Conservation (phyloP, 2,888 invertebrate genomes). For the Augiades crinisus region DNA sequence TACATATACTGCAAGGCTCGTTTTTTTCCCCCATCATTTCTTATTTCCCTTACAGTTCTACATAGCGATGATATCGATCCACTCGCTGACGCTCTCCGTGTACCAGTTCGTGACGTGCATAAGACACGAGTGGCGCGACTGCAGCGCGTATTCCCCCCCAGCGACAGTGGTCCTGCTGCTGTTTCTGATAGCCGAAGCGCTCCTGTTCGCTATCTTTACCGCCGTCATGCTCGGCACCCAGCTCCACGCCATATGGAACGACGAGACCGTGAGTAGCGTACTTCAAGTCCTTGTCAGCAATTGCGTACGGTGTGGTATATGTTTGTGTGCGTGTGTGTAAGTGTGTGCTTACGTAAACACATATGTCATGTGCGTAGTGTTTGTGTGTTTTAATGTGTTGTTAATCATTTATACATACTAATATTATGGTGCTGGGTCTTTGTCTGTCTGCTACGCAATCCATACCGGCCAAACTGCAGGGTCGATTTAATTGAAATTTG, state of each 20-base stretch:
- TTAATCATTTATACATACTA: no score
- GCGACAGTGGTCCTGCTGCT: constrained; percentile 96
- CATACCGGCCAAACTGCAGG: no score
- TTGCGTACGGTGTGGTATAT: no score
- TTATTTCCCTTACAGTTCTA: constrained; percentile 92
- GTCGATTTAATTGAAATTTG: no score
- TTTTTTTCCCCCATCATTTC: not conserved
- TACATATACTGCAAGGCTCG: not conserved
- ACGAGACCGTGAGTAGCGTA: constrained; percentile 89
- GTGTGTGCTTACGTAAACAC: not conserved
- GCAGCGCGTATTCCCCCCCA: constrained; percentile 96
- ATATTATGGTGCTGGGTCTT: no score
- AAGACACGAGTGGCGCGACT: constrained; percentile 96
- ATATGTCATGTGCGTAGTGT: no score
- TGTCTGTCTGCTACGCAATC: no score
- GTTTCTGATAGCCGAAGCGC: constrained; percentile 95
- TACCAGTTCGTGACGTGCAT: constrained; percentile 97
- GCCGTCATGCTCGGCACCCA: constrained; percentile 98
- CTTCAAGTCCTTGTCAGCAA: no score
- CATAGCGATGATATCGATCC: constrained; percentile 97
- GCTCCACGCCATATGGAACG: constrained; percentile 98
- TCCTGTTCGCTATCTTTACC: constrained; percentile 98
- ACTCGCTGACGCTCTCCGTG: constrained; percentile 94
- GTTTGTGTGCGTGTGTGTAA: not conserved
- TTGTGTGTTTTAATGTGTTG: no score